Evolutionary conservation across 2,797 vertebrate genomes (phyloP).

Genomic region (Nyctalus aviator): DNA sequence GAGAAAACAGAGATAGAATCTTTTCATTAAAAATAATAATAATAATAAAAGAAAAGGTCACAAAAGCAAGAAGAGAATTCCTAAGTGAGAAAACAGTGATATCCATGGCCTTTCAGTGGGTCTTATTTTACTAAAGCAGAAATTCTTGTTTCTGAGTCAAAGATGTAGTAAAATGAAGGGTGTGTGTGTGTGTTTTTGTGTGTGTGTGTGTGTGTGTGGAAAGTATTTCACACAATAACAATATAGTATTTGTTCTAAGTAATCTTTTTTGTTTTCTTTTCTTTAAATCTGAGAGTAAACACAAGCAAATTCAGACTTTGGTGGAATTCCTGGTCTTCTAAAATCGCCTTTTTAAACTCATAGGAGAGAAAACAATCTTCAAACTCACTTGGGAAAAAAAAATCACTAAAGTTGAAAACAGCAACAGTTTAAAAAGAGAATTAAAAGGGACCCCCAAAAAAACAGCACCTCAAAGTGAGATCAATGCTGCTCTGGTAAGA

Average conservation of each 20-base stretch:
- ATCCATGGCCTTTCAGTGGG: neutral
- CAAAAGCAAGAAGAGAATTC: slow-evolving; percentile 20
- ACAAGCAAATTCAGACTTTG: neutral
- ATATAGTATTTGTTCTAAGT: neutral
- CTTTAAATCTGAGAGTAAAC: slow-evolving; percentile 27
- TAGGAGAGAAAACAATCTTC: neutral
- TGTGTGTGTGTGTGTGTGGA: too few species aligned
- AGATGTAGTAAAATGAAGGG: neutral
- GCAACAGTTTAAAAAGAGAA: neutral
- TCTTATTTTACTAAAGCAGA: slow-evolving; percentile 20
- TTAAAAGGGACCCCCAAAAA: neutral
- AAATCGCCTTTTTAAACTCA: slow-evolving; percentile 45
- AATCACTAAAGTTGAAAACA: neutral
- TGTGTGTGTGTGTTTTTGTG: too few species aligned
- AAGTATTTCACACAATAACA: neutral
- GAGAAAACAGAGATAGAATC: neutral
- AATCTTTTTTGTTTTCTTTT: neutral
- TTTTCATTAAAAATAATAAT: slow-evolving; percentile 26
- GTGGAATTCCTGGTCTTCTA: slow-evolving; percentile 9
- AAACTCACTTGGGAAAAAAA: slow-evolving; percentile 11
- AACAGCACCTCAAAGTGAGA: neutral
- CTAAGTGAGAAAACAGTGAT: neutral
- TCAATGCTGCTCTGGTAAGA: neutral
- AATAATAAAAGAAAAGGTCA: neutral
- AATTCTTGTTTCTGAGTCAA: slow-evolving; percentile 10